Percentiles rank a stretch among this genome's conserved stretches.
phyloP scores from a whole-genome alignment of 2,888 invertebrate genomes.

The Drosophila mulleri region DNA sequence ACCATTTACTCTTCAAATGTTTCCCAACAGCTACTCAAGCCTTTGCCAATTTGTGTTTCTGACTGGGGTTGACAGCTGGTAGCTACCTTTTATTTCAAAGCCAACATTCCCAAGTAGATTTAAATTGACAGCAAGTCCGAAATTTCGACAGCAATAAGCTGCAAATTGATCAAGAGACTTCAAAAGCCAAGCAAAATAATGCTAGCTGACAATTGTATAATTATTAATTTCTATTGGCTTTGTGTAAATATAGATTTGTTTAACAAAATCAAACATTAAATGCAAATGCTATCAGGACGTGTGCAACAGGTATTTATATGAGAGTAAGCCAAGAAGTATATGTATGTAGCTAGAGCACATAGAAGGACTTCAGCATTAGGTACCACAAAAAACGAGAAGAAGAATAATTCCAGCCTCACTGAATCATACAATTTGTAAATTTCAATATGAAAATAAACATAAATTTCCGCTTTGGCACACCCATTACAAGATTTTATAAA shows the following conservation, averaged over 20 bases:
- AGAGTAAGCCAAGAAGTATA: too few relatives aligned
- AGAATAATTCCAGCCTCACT: too few relatives aligned
- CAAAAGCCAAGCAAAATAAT: neutral
- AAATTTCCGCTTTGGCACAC: neutral
- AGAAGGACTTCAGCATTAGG: too few relatives aligned
- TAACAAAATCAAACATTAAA: too few relatives aligned
- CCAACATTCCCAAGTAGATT: neutral
- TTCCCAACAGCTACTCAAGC: constrained; percentile 10
- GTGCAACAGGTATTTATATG: too few relatives aligned
- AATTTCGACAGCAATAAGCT: neutral
- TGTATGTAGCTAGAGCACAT: too few relatives aligned
- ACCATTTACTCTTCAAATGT: constrained; percentile 1
- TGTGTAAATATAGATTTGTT: neutral
- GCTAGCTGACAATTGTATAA: too few relatives aligned
- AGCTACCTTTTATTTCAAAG: neutral
- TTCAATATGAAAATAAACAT: neutral
- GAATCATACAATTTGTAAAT: neutral
- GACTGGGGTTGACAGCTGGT: constrained; percentile 14
- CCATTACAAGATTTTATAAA: neutral
- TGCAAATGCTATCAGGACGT: too few relatives aligned
- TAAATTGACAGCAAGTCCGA: neutral
- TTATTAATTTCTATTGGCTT: neutral
- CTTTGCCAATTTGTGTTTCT: constrained; percentile 14
- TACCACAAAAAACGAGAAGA: too few relatives aligned
- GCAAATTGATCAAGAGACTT: neutral